These are phyloP conservation scores for Torymus texanus DNA, from an alignment of 2,888 invertebrate genomes.

Conservation along the genomic window DNA sequence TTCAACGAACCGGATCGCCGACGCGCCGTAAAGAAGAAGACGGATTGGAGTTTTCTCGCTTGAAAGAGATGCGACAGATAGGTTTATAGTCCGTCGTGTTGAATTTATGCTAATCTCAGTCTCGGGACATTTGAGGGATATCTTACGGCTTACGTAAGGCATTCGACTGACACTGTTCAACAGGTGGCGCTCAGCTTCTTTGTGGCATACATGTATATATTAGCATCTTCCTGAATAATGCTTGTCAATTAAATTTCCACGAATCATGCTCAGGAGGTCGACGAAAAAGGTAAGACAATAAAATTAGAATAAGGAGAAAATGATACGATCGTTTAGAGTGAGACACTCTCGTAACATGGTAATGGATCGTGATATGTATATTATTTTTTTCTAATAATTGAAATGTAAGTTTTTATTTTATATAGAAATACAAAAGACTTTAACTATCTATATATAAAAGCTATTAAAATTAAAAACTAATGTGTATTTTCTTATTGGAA, in stretches of 20 bases:
- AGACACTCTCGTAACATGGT: too few relatives aligned
- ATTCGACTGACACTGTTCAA: conserved; percentile 52
- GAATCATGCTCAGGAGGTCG: neutral
- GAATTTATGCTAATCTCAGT: conserved; percentile 54
- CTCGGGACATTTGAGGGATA: conserved; percentile 48
- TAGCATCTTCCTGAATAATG: conserved; percentile 14
- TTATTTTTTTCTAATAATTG: too few relatives aligned
- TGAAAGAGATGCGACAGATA: conserved; percentile 49
- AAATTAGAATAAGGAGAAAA: too few relatives aligned
- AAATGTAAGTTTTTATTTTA: too few relatives aligned
- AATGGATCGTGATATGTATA: too few relatives aligned
- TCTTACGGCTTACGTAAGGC: conserved; percentile 50
- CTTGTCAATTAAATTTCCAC: conserved; percentile 18
- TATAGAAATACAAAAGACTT: too few relatives aligned
- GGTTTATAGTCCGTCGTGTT: conserved; percentile 43
- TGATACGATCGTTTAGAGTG: too few relatives aligned
- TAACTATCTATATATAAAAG: too few relatives aligned
- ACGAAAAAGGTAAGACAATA: too few relatives aligned
- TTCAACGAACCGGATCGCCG: conserved; percentile 24
- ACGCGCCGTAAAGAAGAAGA: conserved; percentile 29
- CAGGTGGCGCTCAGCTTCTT: conserved; percentile 51
- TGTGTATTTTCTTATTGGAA: too few relatives aligned
- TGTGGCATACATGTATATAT: conserved; percentile 13
- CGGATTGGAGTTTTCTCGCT: conserved; percentile 36
- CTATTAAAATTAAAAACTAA: too few relatives aligned